These are phyloP conservation scores for Emys orbicularis DNA, from an alignment of 2,797 vertebrate species.

Conservation along the genomic window DNA sequence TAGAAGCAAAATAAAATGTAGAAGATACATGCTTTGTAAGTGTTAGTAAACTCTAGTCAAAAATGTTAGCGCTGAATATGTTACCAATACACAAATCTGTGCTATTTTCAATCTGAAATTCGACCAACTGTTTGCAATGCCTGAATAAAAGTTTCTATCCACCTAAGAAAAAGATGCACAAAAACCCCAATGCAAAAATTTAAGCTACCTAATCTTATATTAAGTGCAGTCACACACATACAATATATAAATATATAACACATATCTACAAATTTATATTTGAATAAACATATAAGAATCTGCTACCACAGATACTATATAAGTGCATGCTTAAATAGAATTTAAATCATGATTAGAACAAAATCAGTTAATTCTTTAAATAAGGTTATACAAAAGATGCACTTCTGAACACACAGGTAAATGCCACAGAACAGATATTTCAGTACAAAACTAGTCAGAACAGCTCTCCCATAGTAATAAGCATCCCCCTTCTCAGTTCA, in stretches of 20 bases:
- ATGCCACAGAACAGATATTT: slow-evolving; percentile 1
- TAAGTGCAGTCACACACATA: background rate
- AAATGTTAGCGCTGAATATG: fast-evolving
- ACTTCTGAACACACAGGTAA: background rate
- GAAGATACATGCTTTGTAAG: background rate
- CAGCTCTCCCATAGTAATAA: background rate
- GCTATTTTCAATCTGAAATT: background rate
- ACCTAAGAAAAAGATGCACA: background rate
- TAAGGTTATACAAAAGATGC: fast-evolving
- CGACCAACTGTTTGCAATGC: fast-evolving
- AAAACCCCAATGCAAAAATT: background rate
- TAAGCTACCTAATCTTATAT: no score
- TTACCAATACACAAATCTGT: background rate
- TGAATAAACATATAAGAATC: fast-evolving
- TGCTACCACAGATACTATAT: fast-evolving
- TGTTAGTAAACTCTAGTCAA: background rate
- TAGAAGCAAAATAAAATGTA: background rate
- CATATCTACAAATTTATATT: background rate
- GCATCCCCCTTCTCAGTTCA: slow-evolving; percentile 53
- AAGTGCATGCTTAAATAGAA: fast-evolving
- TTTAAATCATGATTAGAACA: background rate
- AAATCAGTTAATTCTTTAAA: fast-evolving
- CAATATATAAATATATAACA: fast-evolving
- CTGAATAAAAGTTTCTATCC: background rate
- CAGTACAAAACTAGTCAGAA: background rate